Evolutionary conservation across 2,113 vertebrate genomes (phyloP).

Genomic region (Thalassoma bifasciatum): DNA sequence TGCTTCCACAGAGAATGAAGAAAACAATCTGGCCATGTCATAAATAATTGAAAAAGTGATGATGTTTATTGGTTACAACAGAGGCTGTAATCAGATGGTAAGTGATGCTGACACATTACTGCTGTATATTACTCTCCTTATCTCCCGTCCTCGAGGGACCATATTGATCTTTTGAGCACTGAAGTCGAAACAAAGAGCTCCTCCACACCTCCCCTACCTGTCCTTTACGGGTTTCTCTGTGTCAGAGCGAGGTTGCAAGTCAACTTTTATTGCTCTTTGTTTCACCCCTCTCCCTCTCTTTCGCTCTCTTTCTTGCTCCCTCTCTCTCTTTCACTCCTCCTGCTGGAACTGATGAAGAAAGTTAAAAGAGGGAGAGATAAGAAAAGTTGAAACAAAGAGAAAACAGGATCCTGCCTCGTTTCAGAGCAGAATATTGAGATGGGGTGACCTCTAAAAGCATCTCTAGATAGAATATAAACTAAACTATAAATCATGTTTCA

Average conservation of each 20-base stretch:
- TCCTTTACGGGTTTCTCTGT: slow-evolving; percentile 20
- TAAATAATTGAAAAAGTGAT: slow-evolving; percentile 35
- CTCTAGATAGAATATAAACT: slow-evolving; percentile 46
- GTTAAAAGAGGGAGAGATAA: not conserved
- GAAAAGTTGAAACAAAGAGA: slow-evolving; percentile 10
- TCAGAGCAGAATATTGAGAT: not conserved
- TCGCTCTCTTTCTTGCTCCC: too few species aligned
- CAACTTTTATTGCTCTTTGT: slow-evolving; percentile 31
- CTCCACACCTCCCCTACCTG: not conserved
- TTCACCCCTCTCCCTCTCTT: slow-evolving; percentile 13
- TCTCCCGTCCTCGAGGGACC: slow-evolving; percentile 25
- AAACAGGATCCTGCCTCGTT: slow-evolving; percentile 3
- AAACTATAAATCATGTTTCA: slow-evolving; percentile 49
- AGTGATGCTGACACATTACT: slow-evolving; percentile 48
- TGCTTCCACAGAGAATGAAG: slow-evolving; percentile 15
- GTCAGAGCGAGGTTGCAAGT: slow-evolving; percentile 8
- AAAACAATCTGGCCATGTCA: slow-evolving; percentile 15
- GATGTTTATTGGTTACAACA: slow-evolving; percentile 42
- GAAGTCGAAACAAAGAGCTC: slow-evolving; percentile 40
- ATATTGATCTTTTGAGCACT: slow-evolving; percentile 40
- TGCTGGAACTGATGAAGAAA: not conserved
- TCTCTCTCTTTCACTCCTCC: not conserved
- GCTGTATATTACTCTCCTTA: slow-evolving; percentile 49
- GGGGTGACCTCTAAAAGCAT: slow-evolving; percentile 33
- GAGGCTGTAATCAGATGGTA: slow-evolving; percentile 45